phyloP scores from a whole-genome alignment of 1,140 invertebrate genomes.

The Hormaphis cornu region DNA sequence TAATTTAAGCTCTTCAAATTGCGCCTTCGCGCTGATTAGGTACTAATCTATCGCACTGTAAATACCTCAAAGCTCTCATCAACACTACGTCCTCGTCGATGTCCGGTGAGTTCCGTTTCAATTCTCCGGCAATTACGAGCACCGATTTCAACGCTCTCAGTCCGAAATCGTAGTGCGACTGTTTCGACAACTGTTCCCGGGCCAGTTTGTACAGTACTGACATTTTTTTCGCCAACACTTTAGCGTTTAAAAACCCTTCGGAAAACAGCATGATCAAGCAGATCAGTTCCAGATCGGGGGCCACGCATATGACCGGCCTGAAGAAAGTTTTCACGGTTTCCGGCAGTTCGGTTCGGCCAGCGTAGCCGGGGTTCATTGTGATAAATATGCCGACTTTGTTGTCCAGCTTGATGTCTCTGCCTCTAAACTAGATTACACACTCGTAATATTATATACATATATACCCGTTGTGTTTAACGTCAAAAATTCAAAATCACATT shows the following conservation, averaged over 20 bases:
- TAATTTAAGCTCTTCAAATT: no score
- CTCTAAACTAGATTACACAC: constrained; percentile 60
- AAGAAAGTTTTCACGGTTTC: constrained; percentile 86
- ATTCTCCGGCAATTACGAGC: constrained; percentile 75
- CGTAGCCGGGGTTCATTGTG: constrained; percentile 89
- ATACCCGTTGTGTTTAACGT: no score
- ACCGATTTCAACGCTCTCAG: constrained; percentile 77
- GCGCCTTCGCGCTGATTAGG: neutral
- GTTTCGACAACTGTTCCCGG: constrained; percentile 77
- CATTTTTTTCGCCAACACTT: constrained; percentile 81
- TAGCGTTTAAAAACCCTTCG: constrained; percentile 52
- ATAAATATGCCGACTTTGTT: constrained; percentile 82
- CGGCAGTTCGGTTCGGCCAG: constrained; percentile 76
- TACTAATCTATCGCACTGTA: no score
- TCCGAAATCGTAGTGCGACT: constrained; percentile 91
- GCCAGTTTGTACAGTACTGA: constrained; percentile 77
- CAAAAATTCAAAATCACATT: no score
- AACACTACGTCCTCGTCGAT: constrained; percentile 73
- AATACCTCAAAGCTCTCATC: constrained; percentile 65
- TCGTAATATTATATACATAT: no score
- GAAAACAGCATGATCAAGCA: constrained; percentile 85
- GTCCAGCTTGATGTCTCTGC: constrained; percentile 69
- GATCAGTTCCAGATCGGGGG: constrained; percentile 81
- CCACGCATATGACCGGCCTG: constrained; percentile 77
- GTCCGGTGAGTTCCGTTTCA: constrained; percentile 61